Conservation (phyloP, 2,113 vertebrate species). For the Pheucticus melanocephalus region DNA sequence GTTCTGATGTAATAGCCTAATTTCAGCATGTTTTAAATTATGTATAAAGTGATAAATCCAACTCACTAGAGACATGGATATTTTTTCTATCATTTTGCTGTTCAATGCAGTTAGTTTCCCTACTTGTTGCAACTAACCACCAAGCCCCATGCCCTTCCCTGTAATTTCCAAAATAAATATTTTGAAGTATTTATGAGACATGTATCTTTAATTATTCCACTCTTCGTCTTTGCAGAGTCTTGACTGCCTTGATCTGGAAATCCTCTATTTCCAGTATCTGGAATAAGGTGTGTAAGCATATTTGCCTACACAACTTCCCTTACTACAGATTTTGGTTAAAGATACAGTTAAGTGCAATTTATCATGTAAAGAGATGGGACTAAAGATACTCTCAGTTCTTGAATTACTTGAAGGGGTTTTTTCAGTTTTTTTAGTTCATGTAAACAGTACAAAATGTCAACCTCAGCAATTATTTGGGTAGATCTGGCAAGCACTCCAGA, state of each 20-base stretch:
- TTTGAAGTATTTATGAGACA: neutral
- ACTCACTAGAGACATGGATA: neutral
- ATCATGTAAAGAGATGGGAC: neutral
- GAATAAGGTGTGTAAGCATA: neutral
- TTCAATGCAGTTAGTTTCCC: neutral
- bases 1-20: neutral
- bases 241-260: neutral
- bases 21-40: neutral
- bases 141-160: fast-evolving
- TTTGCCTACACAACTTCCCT: neutral
- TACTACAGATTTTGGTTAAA: neutral
- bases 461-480: neutral
- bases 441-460: neutral
- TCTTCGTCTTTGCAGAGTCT: neutral
- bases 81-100: neutral
- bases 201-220: neutral
- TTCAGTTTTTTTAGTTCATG: neutral
- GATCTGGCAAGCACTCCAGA: neutral
- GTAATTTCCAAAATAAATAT: neutral
- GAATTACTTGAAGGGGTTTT: neutral
- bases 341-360: neutral
- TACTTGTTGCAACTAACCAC: neutral
- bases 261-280: neutral
- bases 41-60: neutral
- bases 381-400: neutral